phyloP scores from a whole-genome alignment of 2,888 invertebrate genomes.

The Melolontha melolontha region DNA sequence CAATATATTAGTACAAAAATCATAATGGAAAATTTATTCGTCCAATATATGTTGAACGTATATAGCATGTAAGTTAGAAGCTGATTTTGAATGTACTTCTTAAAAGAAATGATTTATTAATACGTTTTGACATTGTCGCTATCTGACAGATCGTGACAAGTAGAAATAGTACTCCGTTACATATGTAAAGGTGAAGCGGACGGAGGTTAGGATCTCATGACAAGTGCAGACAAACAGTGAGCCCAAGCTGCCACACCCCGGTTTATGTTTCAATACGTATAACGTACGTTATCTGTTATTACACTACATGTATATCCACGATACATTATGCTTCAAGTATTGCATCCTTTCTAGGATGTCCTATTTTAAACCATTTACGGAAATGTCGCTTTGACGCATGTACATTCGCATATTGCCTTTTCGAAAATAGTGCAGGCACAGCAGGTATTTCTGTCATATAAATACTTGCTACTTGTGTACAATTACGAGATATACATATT shows the following conservation, averaged over 20 bases:
- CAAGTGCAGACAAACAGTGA: slow-evolving; percentile 49
- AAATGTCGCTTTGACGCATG: slow-evolving; percentile 27
- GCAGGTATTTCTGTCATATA: slow-evolving; percentile 17
- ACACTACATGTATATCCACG: background rate
- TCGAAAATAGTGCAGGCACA: slow-evolving; percentile 6
- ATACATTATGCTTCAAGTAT: no score
- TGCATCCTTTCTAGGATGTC: background rate
- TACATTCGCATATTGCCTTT: slow-evolving; percentile 31
- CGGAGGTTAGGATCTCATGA: slow-evolving; percentile 46
- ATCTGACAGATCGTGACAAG: slow-evolving; percentile 48
- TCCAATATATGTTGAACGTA: no score
- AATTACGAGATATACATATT: no score
- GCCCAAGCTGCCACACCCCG: slow-evolving; percentile 48
- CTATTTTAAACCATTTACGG: slow-evolving; percentile 26
- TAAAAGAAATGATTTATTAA: slow-evolving; percentile 46
- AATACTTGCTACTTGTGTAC: slow-evolving; percentile 14
- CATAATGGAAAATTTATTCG: no score
- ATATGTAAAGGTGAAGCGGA: slow-evolving; percentile 33
- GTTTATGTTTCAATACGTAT: slow-evolving; percentile 50
- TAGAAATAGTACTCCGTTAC: slow-evolving; percentile 45
- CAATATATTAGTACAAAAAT: no score
- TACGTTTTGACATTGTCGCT: slow-evolving; percentile 45
- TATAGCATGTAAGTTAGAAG: no score
- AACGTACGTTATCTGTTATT: slow-evolving; percentile 49
- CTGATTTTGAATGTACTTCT: background rate